Evolutionary conservation across 1,140 invertebrate genomes (phyloP).

Genomic region (Megalonaias nervosa): DNA sequence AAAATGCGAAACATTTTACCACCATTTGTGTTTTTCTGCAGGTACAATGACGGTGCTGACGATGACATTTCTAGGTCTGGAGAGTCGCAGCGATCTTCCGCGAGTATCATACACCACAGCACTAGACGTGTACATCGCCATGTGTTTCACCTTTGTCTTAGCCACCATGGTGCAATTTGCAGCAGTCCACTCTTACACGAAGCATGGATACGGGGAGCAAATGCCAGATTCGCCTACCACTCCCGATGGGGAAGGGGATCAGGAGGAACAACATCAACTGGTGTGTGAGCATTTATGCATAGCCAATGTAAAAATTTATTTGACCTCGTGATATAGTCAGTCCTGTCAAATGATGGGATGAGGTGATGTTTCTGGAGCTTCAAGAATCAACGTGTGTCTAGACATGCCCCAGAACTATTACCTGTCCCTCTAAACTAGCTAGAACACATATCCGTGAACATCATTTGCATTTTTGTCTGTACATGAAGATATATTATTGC

Average conservation of each 20-base stretch:
- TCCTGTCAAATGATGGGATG: not conserved
- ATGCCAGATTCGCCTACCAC: constrained; percentile 23
- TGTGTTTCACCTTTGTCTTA: constrained; percentile 90
- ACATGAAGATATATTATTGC: no score
- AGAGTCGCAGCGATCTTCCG: constrained; percentile 87
- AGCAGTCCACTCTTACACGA: constrained; percentile 91
- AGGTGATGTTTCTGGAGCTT: not conserved
- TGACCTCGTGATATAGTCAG: not conserved
- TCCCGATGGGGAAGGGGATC: constrained; percentile 41
- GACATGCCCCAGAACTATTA: not conserved
- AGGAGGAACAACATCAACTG: constrained; percentile 15
- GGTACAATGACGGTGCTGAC: constrained; percentile 86
- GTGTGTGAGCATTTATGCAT: not conserved
- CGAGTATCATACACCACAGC: constrained; percentile 92
- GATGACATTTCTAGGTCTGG: constrained; percentile 90
- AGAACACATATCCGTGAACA: not conserved
- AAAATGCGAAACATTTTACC: no score
- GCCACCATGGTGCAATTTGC: constrained; percentile 86
- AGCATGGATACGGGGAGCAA: constrained; percentile 86
- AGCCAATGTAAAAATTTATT: not conserved
- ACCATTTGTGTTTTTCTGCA: constrained; percentile 59
- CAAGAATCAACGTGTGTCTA: not conserved
- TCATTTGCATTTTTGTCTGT: not conserved
- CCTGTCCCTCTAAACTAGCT: not conserved
- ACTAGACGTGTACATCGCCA: constrained; percentile 89